Conservation (phyloP, 53 echinoderm and acorn worm species). For the Antedon mediterranea region DNA sequence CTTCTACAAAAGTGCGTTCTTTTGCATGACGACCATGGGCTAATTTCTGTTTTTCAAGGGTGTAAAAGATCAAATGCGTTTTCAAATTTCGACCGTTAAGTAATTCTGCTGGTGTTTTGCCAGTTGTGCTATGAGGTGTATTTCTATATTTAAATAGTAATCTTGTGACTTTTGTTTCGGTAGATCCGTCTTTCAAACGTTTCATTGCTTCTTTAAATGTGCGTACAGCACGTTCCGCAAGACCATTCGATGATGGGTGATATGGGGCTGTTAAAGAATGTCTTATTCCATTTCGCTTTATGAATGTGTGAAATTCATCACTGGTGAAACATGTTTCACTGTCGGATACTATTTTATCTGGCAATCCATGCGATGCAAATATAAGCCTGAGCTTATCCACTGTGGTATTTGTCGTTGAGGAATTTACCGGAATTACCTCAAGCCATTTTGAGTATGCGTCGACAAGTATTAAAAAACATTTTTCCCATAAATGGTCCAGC, state of each 20-base stretch:
- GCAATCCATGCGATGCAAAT: not conserved
- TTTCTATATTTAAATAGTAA: constrained; percentile 3
- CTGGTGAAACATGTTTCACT: constrained; percentile 22
- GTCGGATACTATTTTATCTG: constrained; percentile 20
- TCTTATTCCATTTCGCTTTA: constrained; percentile 20
- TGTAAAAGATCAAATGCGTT: constrained; percentile 8
- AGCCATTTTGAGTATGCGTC: constrained; percentile 1
- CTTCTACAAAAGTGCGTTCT: constrained; percentile 6
- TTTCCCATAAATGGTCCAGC: too few species aligned
- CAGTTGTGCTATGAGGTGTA: constrained; percentile 7
- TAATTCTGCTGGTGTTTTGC: constrained; percentile 10
- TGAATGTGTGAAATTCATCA: constrained; percentile 23
- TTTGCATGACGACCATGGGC: not conserved
- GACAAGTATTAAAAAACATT: constrained; percentile 5
- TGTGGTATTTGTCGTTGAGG: not conserved
- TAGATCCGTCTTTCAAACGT: constrained; percentile 4
- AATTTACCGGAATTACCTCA: not conserved
- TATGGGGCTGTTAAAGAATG: constrained; percentile 21
- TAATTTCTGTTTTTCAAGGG: constrained; percentile 14
- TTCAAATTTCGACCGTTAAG: constrained; percentile 10
- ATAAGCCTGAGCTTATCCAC: not conserved
- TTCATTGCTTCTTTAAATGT: constrained; percentile 8
- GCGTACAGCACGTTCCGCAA: too few species aligned
- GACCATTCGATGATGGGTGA: constrained; percentile 37
- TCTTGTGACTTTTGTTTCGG: constrained; percentile 10